Evolutionary conservation across 2,888 invertebrate species (phyloP), one percentile per base, ranked within the genome.

Genomic region (Phortica okadai): DNA sequence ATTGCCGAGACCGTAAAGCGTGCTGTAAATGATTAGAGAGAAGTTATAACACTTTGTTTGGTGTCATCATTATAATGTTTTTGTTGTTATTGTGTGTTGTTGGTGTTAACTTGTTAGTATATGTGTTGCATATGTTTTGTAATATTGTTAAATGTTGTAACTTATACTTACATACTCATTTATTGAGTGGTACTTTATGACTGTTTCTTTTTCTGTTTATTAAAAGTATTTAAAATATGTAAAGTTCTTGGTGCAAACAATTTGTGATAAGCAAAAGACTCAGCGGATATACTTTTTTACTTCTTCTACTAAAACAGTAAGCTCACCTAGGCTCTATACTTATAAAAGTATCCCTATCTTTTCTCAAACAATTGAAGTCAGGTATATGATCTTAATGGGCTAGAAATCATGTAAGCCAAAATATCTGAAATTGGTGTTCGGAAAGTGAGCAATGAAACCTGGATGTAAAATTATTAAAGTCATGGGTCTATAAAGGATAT

Each of bases 1-100:
- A 21, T 45, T 80, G 76, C 86, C 82, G 79, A 81, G 81, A 86
- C 86, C 86, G 75, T 87, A 83, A 87, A 88, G 87, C 87, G 86
- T 86, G 87, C 88, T 86, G 86, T 84, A 88, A 86, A 83, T 62
- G 62, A 82, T 45, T 54, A 79, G 81, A 79, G 54, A 58, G 54
- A 77, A 77, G 81, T 79, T 8, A 11, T 6, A 62, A 62, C 33
- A 62, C 56, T 21, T 50, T 21, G 59, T 54, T 25, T 77, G 45
- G 73, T 70, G 67, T 77, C 33, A 33, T 33, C 33, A 33, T 33
- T 33, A 33, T 33, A 33, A 33, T 77, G 50, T 74, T 75, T 58
- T 75, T 21, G 75, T 75, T n/a, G 8, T n/a, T 59, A 25, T 72
- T 44, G 44, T 72, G 21, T 54, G 59, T 58, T 42, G 70, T 75